phyloP scores from a whole-genome alignment of 2,113 vertebrate genomes.

The Esox niger region DNA sequence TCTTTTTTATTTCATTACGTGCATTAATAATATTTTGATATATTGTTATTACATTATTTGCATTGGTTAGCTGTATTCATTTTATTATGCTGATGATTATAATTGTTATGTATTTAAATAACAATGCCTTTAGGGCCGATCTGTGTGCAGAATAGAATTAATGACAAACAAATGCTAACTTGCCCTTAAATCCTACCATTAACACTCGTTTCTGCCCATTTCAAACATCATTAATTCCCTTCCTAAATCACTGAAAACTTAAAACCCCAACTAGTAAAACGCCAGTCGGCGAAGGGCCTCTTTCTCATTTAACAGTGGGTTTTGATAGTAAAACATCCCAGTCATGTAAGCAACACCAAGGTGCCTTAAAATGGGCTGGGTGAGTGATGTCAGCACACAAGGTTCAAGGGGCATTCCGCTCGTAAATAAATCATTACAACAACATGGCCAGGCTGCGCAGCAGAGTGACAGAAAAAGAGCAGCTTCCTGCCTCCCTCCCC shows the following conservation, averaged over 20 bases:
- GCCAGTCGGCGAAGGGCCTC: conserved; percentile 8
- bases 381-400: conserved; percentile 50
- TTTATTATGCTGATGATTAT: too few species aligned
- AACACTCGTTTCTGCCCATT: not conserved
- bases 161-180: too few species aligned
- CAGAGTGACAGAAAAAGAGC: conserved; percentile 2
- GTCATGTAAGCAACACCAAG: conserved; percentile 43
- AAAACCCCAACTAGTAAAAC: not conserved
- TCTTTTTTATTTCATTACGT: too few species aligned
- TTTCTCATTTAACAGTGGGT: conserved; percentile 19
- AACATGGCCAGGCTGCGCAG: conserved; percentile 18
- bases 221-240: conserved; percentile 1
- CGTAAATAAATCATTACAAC: conserved; percentile 46
- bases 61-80: too few species aligned
- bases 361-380: conserved; percentile 45
- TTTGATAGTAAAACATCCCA: conserved; percentile 44
- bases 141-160: too few species aligned
- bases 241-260: not conserved
- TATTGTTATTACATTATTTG: too few species aligned
- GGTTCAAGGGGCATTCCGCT: conserved; percentile 25
- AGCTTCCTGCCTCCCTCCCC: conserved; percentile 20
- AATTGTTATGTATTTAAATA: too few species aligned
- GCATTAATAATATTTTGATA: too few species aligned
- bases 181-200: not conserved
- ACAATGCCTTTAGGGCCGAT: too few species aligned